phyloP scores from a whole-genome alignment of 2,888 invertebrate species.

The Troides helena region DNA sequence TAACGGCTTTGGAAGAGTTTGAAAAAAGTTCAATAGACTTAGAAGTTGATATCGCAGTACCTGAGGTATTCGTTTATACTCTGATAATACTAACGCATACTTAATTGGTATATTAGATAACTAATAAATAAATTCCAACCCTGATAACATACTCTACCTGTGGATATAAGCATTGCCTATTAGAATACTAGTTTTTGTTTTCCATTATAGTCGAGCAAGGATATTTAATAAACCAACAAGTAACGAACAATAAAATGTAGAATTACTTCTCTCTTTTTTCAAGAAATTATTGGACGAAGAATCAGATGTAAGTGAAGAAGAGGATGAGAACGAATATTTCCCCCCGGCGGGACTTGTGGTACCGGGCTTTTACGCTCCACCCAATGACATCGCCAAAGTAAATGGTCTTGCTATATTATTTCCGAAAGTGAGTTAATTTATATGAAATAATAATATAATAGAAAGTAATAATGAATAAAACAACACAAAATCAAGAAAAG shows the following conservation, averaged over 20 bases:
- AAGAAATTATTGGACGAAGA: slow-evolving; percentile 53
- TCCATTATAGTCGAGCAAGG: too few species aligned
- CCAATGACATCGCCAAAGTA: slow-evolving; percentile 65
- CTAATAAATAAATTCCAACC: too few species aligned
- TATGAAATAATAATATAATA: too few species aligned
- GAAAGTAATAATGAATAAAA: too few species aligned
- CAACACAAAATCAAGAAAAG: too few species aligned
- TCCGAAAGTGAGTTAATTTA: slow-evolving; percentile 49
- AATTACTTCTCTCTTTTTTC: slow-evolving; percentile 1
- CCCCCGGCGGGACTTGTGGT: slow-evolving; percentile 62
- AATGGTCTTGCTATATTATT: slow-evolving; percentile 68
- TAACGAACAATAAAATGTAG: not conserved
- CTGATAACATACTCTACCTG: too few species aligned
- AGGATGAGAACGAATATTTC: slow-evolving; percentile 61
- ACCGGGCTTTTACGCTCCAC: slow-evolving; percentile 69
- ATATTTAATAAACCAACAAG: too few species aligned
- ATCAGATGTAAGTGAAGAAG: slow-evolving; percentile 46
- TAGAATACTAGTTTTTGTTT: too few species aligned
- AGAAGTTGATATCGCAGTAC: slow-evolving; percentile 47
- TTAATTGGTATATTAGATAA: too few species aligned
- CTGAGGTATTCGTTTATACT: slow-evolving; percentile 45
- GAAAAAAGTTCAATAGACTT: slow-evolving; percentile 47
- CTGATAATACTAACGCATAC: too few species aligned
- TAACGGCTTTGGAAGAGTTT: slow-evolving; percentile 39
- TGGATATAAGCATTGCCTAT: too few species aligned